Percentiles rank a stretch among this genome's conserved stretches.
Conservation (phyloP, 1,140 invertebrate species). For the Teleogryllus occipitalis region DNA sequence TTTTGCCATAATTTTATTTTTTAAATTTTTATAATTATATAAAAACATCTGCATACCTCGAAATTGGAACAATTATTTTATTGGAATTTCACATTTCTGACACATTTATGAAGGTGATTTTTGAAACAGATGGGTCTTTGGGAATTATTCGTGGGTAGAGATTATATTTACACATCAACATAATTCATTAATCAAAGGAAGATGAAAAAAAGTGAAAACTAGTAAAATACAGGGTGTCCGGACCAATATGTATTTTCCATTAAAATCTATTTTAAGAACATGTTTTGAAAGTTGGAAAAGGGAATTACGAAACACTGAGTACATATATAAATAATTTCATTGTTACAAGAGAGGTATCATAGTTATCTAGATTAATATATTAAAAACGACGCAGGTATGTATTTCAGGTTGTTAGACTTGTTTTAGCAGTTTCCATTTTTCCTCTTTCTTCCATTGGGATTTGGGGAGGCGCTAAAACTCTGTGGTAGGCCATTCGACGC, state of each 20-base stretch:
- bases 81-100: not conserved
- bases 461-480: not conserved
- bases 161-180: not conserved
- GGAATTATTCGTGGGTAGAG: too few species aligned
- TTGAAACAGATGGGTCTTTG: not conserved
- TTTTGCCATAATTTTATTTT: too few species aligned
- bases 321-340: slow-evolving; percentile 2
- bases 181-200: not conserved
- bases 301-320: not conserved
- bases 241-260: slow-evolving; percentile 1
- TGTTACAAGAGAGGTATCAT: not conserved
- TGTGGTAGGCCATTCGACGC: not conserved
- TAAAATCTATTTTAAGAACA: not conserved
- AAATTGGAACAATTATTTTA: not conserved
- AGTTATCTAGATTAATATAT: not conserved
- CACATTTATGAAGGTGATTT: not conserved
- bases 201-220: not conserved
- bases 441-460: not conserved
- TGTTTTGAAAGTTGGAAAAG: not conserved
- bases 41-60: too few species aligned
- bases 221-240: not conserved
- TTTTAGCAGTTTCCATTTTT: not conserved
- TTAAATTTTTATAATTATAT: too few species aligned
- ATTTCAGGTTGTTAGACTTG: not conserved
- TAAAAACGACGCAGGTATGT: not conserved